Conservation (phyloP, 2,888 invertebrate genomes). For the Erebia palarica region DNA sequence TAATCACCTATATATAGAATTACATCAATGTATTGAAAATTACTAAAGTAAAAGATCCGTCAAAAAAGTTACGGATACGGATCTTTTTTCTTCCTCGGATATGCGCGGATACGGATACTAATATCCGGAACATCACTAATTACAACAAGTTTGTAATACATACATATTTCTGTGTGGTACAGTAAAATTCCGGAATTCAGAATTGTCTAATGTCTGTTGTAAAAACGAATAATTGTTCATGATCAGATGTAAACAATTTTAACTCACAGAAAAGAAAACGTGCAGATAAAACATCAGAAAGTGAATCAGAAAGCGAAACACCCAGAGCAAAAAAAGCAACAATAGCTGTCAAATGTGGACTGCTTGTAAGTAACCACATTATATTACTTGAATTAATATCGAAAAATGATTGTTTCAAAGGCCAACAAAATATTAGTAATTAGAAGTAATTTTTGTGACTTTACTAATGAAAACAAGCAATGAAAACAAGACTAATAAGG, state of each 20-base stretch:
- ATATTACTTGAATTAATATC: constrained; percentile 28
- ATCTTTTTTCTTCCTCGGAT: no score
- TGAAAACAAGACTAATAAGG: background rate
- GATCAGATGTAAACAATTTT: background rate
- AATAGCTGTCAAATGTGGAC: constrained; percentile 42
- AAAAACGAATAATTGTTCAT: background rate
- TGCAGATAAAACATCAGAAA: constrained; percentile 13
- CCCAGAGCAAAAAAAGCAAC: constrained; percentile 6
- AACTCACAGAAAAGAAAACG: constrained; percentile 31
- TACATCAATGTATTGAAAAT: no score
- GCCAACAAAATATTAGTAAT: constrained; percentile 52
- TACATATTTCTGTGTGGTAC: no score
- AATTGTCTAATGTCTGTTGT: no score
- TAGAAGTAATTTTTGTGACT: constrained; percentile 28
- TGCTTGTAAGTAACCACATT: constrained; percentile 45
- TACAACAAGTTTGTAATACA: no score
- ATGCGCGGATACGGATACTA: no score
- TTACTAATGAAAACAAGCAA: background rate
- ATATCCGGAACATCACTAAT: no score
- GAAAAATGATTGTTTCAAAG: constrained; percentile 47
- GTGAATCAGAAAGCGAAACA: constrained; percentile 22
- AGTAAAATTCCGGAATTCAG: no score
- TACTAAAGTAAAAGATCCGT: no score
- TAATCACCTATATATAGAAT: no score
- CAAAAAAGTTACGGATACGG: no score